Evolutionary conservation across 2,797 vertebrate genomes (phyloP), one percentile per base, ranked within the genome.

Genomic region (Galagoides demidoff): DNA sequence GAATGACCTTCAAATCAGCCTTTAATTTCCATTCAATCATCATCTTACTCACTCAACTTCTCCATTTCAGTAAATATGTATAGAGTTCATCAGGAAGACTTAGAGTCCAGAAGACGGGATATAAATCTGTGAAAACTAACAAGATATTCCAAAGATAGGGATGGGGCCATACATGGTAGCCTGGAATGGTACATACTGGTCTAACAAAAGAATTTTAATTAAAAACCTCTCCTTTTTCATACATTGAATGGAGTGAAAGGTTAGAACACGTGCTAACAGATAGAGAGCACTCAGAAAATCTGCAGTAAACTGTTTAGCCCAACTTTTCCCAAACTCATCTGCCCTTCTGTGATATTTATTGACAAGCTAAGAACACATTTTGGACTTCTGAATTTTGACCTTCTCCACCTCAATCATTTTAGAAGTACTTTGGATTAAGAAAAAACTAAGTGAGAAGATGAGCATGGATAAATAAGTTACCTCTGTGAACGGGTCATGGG

Each of bases 91-190:
- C 76, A 27, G 84, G 76, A 77, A 93, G 52, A 85, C 45, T 78
- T 82, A 27, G 10, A 66, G 7, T 34, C 49, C 16, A 79, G 19
- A 78, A 78, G 52, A 31, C 84, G 8, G 52, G 13, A 55, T 61
- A 64, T 61, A 87, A 96, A 88, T 73, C 43, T 77, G 22, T 89
- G 25, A 89, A 92, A 92, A 89, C 17, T 37, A 89, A n/a, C 22
- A 78, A 77, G 31, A 66, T 92, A 81, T 61, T 55, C 66, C 57
- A 93, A 90, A 94, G 37, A 43, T 20, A 85, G 6, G 20, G 19
- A 49, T 31, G 23, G 52, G 59, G 19, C 45, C 25, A 37, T 16
- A 34, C 27, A 84, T 68, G 45, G 11, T 45, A 89, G 45, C 12
- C 8, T 64, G 23, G 25, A 52, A 34, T 78, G 61, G 22, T 39